Percentiles rank a stretch among this genome's conserved stretches.
Conservation (phyloP, 2,113 vertebrate genomes). For the Dicaeum eximium region DNA sequence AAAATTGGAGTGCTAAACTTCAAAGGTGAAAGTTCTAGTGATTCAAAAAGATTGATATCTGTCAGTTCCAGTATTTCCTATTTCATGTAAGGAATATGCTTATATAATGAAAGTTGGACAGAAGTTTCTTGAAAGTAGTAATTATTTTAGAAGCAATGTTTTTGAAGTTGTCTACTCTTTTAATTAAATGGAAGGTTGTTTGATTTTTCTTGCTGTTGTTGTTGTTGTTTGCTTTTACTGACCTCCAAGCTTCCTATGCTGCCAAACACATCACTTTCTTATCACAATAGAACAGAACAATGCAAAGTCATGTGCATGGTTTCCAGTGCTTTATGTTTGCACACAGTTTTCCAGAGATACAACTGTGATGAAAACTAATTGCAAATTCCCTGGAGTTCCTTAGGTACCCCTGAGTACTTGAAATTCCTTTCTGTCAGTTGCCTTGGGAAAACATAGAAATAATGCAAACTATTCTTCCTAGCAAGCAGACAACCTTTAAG, state of each 20-base stretch:
- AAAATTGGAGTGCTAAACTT: neutral
- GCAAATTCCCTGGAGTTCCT: neutral
- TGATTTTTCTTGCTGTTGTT: neutral
- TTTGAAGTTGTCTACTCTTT: neutral
- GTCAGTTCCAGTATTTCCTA: neutral
- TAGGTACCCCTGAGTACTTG: neutral
- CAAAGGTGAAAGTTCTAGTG: neutral
- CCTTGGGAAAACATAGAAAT: neutral
- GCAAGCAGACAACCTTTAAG: neutral
- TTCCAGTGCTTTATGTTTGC: neutral
- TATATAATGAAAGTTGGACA: neutral
- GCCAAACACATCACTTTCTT: neutral
- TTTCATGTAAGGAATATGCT: neutral
- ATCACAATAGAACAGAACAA: neutral
- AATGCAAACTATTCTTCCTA: neutral
- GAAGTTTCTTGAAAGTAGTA: neutral
- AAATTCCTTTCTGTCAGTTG: neutral
- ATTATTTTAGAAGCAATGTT: neutral
- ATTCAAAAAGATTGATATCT: neutral
- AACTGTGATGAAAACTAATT: neutral
- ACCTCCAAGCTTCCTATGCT: neutral
- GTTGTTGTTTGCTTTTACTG: neutral
- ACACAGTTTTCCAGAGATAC: neutral
- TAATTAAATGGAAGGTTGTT: fast-evolving
- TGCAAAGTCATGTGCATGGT: neutral